These are phyloP conservation scores for Aethes cnicana DNA, from an alignment of 2,888 invertebrate genomes.

Conservation along the genomic window DNA sequence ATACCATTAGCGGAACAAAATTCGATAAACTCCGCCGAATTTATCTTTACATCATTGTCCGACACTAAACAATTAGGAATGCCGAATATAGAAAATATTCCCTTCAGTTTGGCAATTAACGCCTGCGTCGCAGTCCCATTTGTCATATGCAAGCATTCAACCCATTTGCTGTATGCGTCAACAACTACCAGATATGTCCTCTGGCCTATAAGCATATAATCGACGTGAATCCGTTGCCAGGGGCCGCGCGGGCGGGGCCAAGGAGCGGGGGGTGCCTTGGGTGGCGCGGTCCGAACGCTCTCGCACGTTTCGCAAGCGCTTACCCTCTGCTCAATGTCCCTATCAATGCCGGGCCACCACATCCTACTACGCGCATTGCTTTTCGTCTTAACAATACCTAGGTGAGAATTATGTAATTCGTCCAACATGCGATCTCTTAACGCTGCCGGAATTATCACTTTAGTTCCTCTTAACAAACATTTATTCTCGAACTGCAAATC, in stretches of 20 bases:
- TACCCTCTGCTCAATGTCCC: neutral
- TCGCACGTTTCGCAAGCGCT: neutral
- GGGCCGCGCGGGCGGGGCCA: constrained; percentile 9
- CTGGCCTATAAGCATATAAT: neutral
- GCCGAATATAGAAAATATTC: no score
- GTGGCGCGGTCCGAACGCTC: neutral
- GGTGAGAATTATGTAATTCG: neutral
- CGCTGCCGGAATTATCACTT: neutral
- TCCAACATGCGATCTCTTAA: neutral
- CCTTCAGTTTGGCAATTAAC: no score
- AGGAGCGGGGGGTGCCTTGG: constrained; percentile 4
- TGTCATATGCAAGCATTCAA: constrained; percentile 25
- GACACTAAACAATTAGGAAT: no score
- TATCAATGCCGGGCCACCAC: constrained; percentile 8
- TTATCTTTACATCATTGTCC: no score
- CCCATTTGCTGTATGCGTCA: constrained; percentile 2
- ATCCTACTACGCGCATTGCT: constrained; percentile 5
- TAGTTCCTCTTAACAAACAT: neutral
- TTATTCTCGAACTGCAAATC: neutral
- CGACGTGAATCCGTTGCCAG: constrained; percentile 6
- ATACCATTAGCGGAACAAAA: no score
- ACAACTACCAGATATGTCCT: neutral
- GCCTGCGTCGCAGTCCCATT: constrained; percentile 34
- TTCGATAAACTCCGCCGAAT: no score
- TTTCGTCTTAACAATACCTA: constrained; percentile 10